These are phyloP conservation scores for Prolemur simus DNA, from an alignment of 2,113 vertebrate genomes.

Conservation along the genomic window DNA sequence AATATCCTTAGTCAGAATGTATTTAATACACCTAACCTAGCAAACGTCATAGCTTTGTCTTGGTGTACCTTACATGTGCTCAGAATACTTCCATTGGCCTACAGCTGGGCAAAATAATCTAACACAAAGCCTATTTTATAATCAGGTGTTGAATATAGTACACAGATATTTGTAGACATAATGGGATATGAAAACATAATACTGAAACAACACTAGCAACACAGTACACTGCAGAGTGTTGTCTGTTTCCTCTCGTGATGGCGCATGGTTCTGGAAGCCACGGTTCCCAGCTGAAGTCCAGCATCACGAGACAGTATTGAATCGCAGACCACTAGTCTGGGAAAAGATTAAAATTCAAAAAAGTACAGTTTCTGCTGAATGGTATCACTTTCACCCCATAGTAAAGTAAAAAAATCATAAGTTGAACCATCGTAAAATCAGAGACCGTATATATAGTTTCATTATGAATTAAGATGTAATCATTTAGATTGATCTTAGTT, in stretches of 20 bases:
- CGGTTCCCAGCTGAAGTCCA: too few relatives aligned
- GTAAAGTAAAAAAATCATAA: neutral
- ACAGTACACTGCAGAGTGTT: neutral
- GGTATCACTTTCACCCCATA: neutral
- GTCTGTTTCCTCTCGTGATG: neutral
- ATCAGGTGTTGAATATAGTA: neutral
- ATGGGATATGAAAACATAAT: neutral
- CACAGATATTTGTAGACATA: neutral
- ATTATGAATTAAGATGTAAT: constrained; percentile 27
- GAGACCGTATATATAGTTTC: neutral
- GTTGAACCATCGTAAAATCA: neutral
- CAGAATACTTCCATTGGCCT: neutral
- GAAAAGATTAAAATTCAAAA: neutral
- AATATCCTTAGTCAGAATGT: neutral
- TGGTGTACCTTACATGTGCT: neutral
- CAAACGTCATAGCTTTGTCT: neutral
- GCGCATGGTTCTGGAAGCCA: neutral
- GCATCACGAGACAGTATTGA: neutral
- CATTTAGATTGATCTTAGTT: neutral
- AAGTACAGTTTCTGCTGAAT: neutral
- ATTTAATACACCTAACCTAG: neutral
- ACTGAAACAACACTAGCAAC: neutral
- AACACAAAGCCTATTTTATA: neutral
- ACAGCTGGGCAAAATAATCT: neutral
- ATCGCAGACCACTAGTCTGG: neutral